Conservation (phyloP, 1,140 invertebrate genomes). For the Drosophila dunni region DNA sequence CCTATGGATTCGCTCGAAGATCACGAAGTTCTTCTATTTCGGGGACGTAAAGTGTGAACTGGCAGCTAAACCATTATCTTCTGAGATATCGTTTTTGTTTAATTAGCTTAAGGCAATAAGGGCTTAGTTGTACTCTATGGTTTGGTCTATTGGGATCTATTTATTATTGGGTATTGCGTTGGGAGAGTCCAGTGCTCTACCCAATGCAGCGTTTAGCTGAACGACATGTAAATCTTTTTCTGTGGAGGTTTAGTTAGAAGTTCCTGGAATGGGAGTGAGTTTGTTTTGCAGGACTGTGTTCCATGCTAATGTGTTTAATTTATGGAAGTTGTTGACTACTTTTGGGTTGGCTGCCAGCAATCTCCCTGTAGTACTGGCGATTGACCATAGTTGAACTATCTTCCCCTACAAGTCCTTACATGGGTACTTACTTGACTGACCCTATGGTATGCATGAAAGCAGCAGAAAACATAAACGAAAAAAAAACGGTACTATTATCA, state of each 20-base stretch:
- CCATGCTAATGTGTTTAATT: constrained; percentile 4
- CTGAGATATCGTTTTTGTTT: background rate
- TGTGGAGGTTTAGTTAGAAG: background rate
- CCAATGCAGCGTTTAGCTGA: background rate
- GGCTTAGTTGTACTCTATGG: background rate
- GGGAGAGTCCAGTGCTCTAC: background rate
- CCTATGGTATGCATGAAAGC: no score
- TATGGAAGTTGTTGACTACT: background rate
- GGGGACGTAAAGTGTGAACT: no score
- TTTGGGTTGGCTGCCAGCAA: background rate
- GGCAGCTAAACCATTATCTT: background rate
- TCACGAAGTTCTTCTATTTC: no score
- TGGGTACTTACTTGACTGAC: no score
- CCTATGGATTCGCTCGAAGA: no score
- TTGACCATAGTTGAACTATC: background rate
- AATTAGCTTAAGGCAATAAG: background rate
- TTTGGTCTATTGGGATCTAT: background rate
- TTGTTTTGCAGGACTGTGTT: background rate
- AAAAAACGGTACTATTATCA: no score
- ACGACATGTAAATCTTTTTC: constrained; percentile 3
- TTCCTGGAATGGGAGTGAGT: background rate
- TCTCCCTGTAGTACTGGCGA: no score
- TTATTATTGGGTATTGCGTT: background rate
- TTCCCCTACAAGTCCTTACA: background rate
- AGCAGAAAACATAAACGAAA: no score